phyloP scores from a whole-genome alignment of 2,797 vertebrate species.

The Zalophus californianus region DNA sequence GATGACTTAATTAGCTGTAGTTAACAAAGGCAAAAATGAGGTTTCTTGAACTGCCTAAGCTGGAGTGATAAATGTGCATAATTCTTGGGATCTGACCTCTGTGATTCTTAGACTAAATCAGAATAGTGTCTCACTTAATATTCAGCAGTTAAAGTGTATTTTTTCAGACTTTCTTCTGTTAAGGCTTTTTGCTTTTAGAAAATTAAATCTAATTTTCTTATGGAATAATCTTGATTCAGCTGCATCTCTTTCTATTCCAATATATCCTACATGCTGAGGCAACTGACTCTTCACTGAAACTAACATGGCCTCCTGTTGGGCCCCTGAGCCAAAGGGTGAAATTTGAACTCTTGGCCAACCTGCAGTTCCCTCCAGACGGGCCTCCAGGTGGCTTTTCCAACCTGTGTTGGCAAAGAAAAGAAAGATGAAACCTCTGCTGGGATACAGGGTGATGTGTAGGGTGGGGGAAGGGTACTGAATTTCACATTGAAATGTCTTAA shows the following conservation, averaged over 20 bases:
- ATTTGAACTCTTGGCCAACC: too few relatives aligned
- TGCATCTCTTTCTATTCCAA: not conserved
- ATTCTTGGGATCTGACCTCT: not conserved
- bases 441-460: not conserved
- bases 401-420: not conserved
- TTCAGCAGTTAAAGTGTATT: not conserved
- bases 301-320: not conserved
- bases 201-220: not conserved
- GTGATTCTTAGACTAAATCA: not conserved
- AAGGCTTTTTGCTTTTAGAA: not conserved
- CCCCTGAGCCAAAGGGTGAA: not conserved
- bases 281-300: not conserved
- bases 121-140: not conserved
- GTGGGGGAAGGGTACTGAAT: not conserved
- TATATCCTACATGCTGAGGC: not conserved
- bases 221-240: not conserved
- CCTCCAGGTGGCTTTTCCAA: not conserved
- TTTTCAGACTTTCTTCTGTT: not conserved
- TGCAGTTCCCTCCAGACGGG: not conserved
- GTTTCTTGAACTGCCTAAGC: not conserved
- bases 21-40: not conserved
- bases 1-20: not conserved
- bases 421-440: not conserved
- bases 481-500: not conserved
- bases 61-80: not conserved